Evolutionary conservation across 2,888 invertebrate species (phyloP).

Genomic region (Nomada lathburiana): DNA sequence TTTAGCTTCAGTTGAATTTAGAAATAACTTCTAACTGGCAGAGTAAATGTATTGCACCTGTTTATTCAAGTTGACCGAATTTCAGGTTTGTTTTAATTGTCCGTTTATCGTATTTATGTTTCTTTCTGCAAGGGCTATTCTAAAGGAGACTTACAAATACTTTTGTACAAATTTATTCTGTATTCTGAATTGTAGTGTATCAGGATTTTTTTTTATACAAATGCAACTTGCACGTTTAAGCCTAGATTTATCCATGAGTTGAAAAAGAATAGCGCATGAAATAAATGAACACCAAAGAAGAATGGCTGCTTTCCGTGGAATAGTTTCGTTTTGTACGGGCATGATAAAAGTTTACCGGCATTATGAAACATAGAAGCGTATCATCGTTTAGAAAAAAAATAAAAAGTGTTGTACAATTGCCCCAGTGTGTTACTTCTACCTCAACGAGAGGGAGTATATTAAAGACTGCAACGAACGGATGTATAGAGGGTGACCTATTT

Average conservation of each 20-base stretch:
- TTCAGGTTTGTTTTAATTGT: no score
- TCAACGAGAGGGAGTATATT: conserved; percentile 7
- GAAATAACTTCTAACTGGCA: no score
- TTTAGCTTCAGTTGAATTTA: no score
- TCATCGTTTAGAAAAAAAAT: conserved; percentile 1
- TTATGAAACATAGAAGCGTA: no score
- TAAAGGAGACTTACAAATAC: background rate
- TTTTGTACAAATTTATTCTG: background rate
- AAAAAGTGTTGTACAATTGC: conserved; percentile 13
- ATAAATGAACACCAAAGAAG: conserved; percentile 2
- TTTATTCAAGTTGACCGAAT: background rate
- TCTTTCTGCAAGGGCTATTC: no score
- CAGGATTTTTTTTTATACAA: rapidly evolving
- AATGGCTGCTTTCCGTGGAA: background rate
- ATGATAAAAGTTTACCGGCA: conserved; percentile 26
- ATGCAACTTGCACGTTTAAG: background rate
- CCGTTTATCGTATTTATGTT: no score
- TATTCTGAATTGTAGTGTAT: background rate
- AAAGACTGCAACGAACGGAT: background rate
- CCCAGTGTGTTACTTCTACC: conserved; percentile 14
- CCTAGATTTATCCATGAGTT: background rate
- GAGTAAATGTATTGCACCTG: background rate
- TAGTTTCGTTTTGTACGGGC: conserved; percentile 9
- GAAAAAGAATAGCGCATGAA: background rate
- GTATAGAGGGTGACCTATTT: conserved; percentile 21